Percentiles rank a stretch among this genome's conserved stretches.
Conservation (phyloP, 2,888 invertebrate genomes). For the Eupithecia centaureata region DNA sequence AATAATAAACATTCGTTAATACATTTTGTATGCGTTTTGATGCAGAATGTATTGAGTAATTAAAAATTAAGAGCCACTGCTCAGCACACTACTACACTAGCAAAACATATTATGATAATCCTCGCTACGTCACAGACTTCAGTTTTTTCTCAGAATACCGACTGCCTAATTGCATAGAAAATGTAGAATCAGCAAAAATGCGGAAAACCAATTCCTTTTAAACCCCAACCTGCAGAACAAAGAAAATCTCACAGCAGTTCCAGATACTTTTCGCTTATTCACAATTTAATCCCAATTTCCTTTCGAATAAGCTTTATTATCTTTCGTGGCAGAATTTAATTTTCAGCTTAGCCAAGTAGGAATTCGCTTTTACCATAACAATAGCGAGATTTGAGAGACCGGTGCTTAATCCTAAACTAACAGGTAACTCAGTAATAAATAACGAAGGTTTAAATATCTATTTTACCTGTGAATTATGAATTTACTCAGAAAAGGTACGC, state of each 20-base stretch:
- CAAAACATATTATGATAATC: neutral
- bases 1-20: neutral
- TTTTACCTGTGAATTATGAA: slow-evolving; percentile 31
- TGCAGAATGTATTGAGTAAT: neutral
- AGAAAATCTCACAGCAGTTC: neutral
- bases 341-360: slow-evolving; percentile 36
- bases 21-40: neutral
- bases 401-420: slow-evolving; percentile 45
- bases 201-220: slow-evolving; percentile 3
- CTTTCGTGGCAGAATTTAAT: slow-evolving; percentile 30
- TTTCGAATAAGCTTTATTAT: slow-evolving; percentile 24
- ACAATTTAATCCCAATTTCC: slow-evolving; percentile 14
- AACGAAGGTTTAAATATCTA: slow-evolving; percentile 37
- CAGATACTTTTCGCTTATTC: slow-evolving; percentile 1
- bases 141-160: neutral
- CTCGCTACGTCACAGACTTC: neutral
- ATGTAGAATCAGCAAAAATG: slow-evolving; percentile 9
- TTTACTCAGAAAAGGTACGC: slow-evolving; percentile 12
- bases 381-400: slow-evolving; percentile 38
- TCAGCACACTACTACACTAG: too few relatives aligned
- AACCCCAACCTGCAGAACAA: slow-evolving; percentile 5
- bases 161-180: slow-evolving; percentile 4
- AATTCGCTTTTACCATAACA: slow-evolving; percentile 41
- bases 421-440: slow-evolving; percentile 43
- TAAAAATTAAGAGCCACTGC: neutral